Conservation (phyloP, 92 coral and sea anemone species). For the Zoanthus sociatus region DNA sequence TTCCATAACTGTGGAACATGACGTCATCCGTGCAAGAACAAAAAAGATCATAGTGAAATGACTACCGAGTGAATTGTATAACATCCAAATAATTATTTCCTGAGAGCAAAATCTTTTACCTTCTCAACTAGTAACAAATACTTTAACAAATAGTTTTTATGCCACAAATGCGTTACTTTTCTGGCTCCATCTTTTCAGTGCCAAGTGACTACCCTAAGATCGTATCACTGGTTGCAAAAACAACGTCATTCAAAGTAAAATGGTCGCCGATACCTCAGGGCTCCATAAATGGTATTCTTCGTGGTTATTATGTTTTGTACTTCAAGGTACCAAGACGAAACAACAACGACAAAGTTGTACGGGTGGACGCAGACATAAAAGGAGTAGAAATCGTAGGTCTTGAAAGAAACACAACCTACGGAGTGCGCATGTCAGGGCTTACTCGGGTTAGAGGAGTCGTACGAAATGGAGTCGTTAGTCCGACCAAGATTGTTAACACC, state of each 20-base stretch:
- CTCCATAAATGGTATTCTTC: conserved; percentile 74
- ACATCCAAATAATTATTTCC: too few relatives aligned
- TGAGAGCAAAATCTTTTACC: too few relatives aligned
- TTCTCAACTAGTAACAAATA: too few relatives aligned
- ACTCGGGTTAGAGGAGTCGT: conserved; percentile 74
- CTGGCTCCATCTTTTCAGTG: conserved; percentile 45
- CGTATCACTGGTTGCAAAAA: conserved; percentile 61
- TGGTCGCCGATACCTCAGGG: conserved; percentile 81
- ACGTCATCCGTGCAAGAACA: too few relatives aligned
- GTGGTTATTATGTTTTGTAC: conserved; percentile 78
- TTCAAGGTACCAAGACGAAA: conserved; percentile 51
- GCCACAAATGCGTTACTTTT: too few relatives aligned
- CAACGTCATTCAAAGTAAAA: conserved; percentile 67
- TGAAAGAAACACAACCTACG: conserved; percentile 75
- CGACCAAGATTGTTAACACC: conserved; percentile 66
- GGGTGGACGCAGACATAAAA: conserved; percentile 69
- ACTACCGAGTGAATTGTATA: too few relatives aligned
- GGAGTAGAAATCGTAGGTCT: conserved; percentile 66
- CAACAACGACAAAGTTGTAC: conserved; percentile 58
- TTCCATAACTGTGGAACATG: too few relatives aligned
- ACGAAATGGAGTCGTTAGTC: conserved; percentile 71
- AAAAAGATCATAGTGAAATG: too few relatives aligned
- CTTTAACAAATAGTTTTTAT: too few relatives aligned
- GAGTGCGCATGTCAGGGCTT: conserved; percentile 75
- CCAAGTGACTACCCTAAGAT: conserved; percentile 74